These are phyloP conservation scores for Himalopsyche tibetana DNA, from an alignment of 2,888 invertebrate genomes.

Conservation along the genomic window DNA sequence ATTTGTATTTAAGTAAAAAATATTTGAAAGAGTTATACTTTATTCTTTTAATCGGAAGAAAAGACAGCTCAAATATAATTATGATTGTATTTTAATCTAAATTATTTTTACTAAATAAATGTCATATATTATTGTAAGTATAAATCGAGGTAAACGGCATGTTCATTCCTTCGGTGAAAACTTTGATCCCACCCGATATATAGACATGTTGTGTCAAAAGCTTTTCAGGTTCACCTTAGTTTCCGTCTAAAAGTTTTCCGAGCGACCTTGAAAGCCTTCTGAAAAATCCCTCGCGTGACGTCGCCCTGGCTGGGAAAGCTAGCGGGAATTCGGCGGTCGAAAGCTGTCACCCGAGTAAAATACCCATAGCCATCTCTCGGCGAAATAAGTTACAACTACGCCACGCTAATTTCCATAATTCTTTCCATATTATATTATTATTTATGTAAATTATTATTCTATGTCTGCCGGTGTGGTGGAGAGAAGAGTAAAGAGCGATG, in stretches of 20 bases:
- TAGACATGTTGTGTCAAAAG: too few species aligned
- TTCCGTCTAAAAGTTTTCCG: conserved; percentile 23
- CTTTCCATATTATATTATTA: conserved; percentile 61
- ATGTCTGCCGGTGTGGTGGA: conserved; percentile 26
- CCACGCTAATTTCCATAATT: conserved; percentile 60
- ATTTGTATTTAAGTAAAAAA: too few species aligned
- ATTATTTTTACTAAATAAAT: too few species aligned
- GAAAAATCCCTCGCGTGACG: conserved; percentile 37
- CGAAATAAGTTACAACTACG: conserved; percentile 50
- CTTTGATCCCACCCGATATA: too few species aligned
- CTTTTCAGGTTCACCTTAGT: background rate
- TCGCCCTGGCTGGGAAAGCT: conserved; percentile 15
- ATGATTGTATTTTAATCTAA: too few species aligned
- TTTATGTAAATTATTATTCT: conserved; percentile 42
- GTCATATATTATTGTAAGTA: too few species aligned
- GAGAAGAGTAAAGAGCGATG: conserved; percentile 51
- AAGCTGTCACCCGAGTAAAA: conserved; percentile 34
- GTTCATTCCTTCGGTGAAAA: too few species aligned
- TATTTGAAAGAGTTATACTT: too few species aligned
- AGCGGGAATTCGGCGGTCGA: conserved; percentile 29
- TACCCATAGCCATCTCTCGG: conserved; percentile 38
- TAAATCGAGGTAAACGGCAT: too few species aligned
- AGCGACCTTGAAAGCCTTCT: conserved; percentile 9
- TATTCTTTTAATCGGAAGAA: too few species aligned
- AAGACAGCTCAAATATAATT: too few species aligned